phyloP scores from a whole-genome alignment of 92 coral and sea anemone genomes.

The Heteractis magnifica region DNA sequence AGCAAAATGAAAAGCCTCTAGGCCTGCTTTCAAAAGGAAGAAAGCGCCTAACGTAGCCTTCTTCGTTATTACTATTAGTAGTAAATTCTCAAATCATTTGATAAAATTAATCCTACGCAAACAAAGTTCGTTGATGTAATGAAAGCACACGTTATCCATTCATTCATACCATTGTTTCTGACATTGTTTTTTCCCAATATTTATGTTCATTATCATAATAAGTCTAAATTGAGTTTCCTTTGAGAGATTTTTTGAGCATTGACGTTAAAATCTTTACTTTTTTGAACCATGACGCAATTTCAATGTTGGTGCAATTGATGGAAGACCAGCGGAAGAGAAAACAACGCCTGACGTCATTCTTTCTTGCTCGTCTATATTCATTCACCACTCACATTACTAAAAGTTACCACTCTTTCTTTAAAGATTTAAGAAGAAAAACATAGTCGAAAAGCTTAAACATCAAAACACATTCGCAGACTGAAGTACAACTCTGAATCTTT shows the following conservation, averaged over 20 bases:
- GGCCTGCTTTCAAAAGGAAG: background rate
- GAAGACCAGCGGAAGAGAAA: too few relatives aligned
- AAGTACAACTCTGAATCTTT: background rate
- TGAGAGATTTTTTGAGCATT: background rate
- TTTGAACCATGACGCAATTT: background rate
- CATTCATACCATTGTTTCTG: background rate
- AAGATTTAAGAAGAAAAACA: too few relatives aligned
- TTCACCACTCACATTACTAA: too few relatives aligned
- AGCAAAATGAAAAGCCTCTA: background rate
- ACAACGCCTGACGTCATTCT: too few relatives aligned
- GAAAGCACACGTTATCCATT: background rate
- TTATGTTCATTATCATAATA: background rate
- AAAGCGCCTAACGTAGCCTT: background rate
- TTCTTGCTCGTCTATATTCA: too few relatives aligned
- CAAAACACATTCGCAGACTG: background rate
- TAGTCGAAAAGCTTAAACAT: too few relatives aligned
- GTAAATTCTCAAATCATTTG: background rate
- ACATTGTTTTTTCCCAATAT: background rate
- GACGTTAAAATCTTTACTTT: background rate
- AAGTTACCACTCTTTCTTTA: too few relatives aligned
- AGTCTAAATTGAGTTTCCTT: background rate
- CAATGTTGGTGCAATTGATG: too few relatives aligned
- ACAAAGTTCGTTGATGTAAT: background rate
- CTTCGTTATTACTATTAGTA: background rate
- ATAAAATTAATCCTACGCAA: background rate